Evolutionary conservation across 2,797 vertebrate genomes (phyloP).

Genomic region (Periparus ater): DNA sequence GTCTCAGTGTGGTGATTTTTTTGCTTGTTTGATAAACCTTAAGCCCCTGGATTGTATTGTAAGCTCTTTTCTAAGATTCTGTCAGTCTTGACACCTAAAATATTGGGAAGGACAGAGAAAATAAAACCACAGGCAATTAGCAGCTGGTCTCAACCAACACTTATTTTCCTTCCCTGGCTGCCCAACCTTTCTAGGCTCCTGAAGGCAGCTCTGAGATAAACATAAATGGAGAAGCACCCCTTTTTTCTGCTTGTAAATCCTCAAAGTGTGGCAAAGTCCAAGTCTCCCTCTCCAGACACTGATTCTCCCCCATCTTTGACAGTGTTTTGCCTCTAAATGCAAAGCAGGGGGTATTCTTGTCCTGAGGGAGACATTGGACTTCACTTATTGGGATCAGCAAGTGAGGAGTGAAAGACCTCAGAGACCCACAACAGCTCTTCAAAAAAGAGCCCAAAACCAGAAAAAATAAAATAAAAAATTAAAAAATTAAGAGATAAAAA

Average conservation of each 20-base stretch:
- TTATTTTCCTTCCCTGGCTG: background rate
- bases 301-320: background rate
- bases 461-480: rapidly evolving
- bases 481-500: background rate
- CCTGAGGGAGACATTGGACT: background rate
- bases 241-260: background rate
- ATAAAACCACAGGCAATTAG: background rate
- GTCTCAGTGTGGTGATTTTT: background rate
- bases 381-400: rapidly evolving
- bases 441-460: background rate
- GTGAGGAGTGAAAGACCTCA: background rate
- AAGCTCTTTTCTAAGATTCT: background rate
- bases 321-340: background rate
- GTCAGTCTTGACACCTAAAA: background rate
- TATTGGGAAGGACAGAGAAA: background rate
- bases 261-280: background rate
- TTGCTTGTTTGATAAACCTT: background rate
- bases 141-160: background rate
- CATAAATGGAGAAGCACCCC: background rate
- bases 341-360: background rate
- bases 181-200: background rate
- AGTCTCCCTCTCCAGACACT: background rate
- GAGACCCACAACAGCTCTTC: background rate
- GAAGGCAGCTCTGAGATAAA: background rate
- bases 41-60: background rate